Evolutionary conservation across 2,797 vertebrate species (phyloP).

Genomic region (Enteromius afrohamiltoni): DNA sequence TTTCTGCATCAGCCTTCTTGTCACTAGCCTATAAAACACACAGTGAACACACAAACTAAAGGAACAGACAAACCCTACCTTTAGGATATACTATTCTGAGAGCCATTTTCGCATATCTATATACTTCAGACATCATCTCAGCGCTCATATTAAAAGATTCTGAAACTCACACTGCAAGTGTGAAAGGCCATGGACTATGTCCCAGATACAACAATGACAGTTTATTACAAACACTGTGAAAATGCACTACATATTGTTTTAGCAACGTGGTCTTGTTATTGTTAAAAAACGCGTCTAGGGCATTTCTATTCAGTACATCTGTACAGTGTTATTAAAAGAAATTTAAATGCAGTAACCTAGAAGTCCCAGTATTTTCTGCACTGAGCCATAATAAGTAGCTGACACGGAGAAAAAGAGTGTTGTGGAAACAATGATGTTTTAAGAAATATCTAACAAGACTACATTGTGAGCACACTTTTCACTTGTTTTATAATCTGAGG

Average conservation of each 20-base stretch:
- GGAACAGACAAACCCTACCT: background rate
- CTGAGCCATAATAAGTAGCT: background rate
- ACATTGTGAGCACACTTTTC: background rate
- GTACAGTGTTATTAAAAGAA: background rate
- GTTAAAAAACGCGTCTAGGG: background rate
- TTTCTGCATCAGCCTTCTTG: constrained; percentile 81
- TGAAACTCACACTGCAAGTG: background rate
- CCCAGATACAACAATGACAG: background rate
- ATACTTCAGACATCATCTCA: no score
- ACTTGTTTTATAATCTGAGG: constrained; percentile 6
- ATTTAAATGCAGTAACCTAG: background rate
- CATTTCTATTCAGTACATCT: background rate
- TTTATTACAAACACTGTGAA: background rate
- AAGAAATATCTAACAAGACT: background rate
- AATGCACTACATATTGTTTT: background rate
- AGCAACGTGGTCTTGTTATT: no score
- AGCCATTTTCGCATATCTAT: background rate
- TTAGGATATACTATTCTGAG: background rate
- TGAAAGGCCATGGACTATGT: background rate
- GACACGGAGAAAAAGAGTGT: background rate
- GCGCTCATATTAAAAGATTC: background rate
- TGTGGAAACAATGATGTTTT: background rate
- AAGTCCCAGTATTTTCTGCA: background rate
- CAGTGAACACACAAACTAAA: background rate
- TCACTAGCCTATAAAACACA: constrained; percentile 81